Evolutionary conservation across 2,888 invertebrate species (phyloP), one percentile per base, ranked within the genome.

Genomic region (Dione vanillae): DNA sequence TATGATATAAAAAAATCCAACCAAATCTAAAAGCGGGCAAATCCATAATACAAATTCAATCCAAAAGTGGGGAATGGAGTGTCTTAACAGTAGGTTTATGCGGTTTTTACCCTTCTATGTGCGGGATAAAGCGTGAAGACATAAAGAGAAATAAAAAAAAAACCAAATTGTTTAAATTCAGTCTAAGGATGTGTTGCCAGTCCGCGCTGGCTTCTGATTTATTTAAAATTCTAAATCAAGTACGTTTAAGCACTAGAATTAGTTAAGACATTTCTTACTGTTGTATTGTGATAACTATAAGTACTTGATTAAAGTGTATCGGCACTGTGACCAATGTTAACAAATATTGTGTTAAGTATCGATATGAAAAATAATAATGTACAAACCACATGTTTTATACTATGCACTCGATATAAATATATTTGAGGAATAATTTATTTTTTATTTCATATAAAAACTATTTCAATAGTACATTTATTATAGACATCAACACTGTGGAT

Each of bases 271-370:
- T 20, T 27, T 67, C 8, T 49, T n/a, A 51, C 0, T 62, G 45
- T 20, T 20, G 47, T 62, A 40, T 10, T 37, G 54, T 27, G 65
- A 58, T 59, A 43, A 47, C 43, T 37, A 27, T 27, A 41, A n/a
- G n/a, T n/a, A n/a, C n/a, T n/a, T 35, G 61, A 73, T 69, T 71
- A 68, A 65, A 67, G 58, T 41, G 67, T 54, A 65, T 56, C 72
- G 27, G 56, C 54, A 56, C 61, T 67, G 73, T 76, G 75, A 74
- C 72, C 75, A 76, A 75, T 62, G 54, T 71, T 73, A 62, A 74
- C 70, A 77, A 78, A 78, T 78, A 77, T 76, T 76, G 51, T 72
- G 9, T 54, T 43, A 76, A 72, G 74, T 73, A 47, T 74, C 65
- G 67, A 43, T 47, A 47, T 65, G 69, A 61, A 64, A 67, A 71